Base-by-base conservation (phyloP, 2,113 vertebrate species). In the Stegostoma tigrinum region DNA sequence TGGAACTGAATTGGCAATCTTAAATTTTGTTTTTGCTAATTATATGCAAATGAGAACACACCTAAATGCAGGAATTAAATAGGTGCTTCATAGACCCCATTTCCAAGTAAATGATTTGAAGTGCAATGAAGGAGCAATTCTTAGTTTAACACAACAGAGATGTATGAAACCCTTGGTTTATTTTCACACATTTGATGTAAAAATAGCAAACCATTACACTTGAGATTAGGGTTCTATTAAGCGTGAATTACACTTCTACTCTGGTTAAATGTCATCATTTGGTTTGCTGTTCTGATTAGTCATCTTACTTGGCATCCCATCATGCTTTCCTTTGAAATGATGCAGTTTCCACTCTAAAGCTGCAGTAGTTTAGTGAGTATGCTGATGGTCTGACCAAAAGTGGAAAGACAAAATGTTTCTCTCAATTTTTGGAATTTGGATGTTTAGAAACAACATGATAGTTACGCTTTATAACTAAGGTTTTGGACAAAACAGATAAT, bases 221-320 rank as follows among this genome's bases (percentile, higher is more conserved):
- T 48, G 67, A 48, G 68, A 30, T 95, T 95, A 66, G 7, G 61
- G 61, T n/a, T 38, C 34, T 19, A 38, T 7, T 17, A 94, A 68
- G 38, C 48, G 38, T 67, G 42, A 68, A 34, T 90, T 90, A 52
- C 52, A 64, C 30, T 90, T 90, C 38, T 83, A 83, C 52, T 34
- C 10, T 90, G 52, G 68, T 94, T 75, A 48, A 95, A 17, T 45
- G 87, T 90, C 87, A 95, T 45, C 68, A 34, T 8, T 72, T 1
- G 8, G 38, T 94, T 94, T 67, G 64, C 91, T 45, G 19, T 94
- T 94, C 64, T 94, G 90, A 67, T 42, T 94, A 38, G 34, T 93
- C 61, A 93, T 66, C 34, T 94, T 94, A 34, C 64, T 94, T 94
- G 90, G 90, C n/a, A 94, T 94, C 14, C 64, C 90, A 38, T 94